Percentiles rank a stretch among this genome's conserved stretches.
Conservation (phyloP, 2,888 invertebrate genomes). For the Elysia crispata region DNA sequence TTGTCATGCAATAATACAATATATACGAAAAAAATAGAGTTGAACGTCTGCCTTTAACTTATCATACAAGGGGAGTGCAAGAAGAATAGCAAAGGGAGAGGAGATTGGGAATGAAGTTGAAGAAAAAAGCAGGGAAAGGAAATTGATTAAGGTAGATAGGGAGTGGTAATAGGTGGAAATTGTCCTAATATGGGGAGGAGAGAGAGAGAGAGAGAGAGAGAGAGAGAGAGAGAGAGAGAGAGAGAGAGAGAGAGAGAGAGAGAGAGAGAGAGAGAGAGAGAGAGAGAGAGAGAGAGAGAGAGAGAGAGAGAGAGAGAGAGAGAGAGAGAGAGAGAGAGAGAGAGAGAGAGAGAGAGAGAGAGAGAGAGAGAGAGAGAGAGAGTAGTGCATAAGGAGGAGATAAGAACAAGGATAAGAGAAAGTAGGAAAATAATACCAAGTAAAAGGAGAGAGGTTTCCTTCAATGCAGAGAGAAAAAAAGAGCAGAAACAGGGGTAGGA, state of each 20-base stretch:
- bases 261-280: slow-evolving; percentile 18
- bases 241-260: slow-evolving; percentile 5
- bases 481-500: too few relatives aligned
- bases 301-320: slow-evolving; percentile 15
- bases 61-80: too few relatives aligned
- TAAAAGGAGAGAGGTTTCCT: not conserved
- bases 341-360: slow-evolving; percentile 15
- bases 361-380: not conserved
- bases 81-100: too few relatives aligned
- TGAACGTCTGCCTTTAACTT: too few relatives aligned
- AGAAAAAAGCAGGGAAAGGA: too few relatives aligned
- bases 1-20: too few relatives aligned
- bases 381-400: not conserved
- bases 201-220: slow-evolving; percentile 26
- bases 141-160: too few relatives aligned
- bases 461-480: too few relatives aligned
- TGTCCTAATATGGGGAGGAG: slow-evolving; percentile 14
- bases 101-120: too few relatives aligned
- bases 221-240: slow-evolving; percentile 31
- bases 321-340: not conserved
- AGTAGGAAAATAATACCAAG: not conserved
- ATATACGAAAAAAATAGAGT: too few relatives aligned
- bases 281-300: not conserved
- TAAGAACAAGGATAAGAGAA: not conserved
- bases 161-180: too few relatives aligned